Percentiles rank a stretch among this genome's conserved stretches.
phyloP scores from a whole-genome alignment of 1,140 invertebrate genomes.

The Saccostrea echinata region DNA sequence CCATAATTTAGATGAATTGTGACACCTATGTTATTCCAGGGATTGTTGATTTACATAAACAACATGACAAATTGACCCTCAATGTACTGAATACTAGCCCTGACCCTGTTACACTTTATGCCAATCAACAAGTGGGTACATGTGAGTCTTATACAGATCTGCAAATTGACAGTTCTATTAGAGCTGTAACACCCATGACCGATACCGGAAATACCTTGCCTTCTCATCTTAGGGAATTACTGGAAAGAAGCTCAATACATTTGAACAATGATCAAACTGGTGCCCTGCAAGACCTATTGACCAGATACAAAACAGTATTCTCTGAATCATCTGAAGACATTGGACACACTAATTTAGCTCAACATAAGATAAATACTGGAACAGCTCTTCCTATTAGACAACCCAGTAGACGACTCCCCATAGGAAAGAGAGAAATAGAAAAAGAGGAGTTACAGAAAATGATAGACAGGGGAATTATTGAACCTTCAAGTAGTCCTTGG shows the following conservation, averaged over 20 bases:
- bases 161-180: too few relatives aligned
- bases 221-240: not conserved
- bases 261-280: not conserved
- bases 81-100: not conserved
- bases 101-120: not conserved
- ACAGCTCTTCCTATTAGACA: constrained; percentile 39
- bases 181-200: too few relatives aligned
- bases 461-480: too few relatives aligned
- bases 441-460: constrained; percentile 1
- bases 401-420: not conserved
- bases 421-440: too few relatives aligned
- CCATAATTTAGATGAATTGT: too few relatives aligned
- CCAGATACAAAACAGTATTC: not conserved
- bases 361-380: constrained; percentile 50
- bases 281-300: not conserved
- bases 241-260: not conserved
- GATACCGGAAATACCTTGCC: not conserved
- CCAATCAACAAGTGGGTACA: not conserved
- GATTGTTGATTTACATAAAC: not conserved
- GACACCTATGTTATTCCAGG: not conserved
- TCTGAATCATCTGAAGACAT: constrained; percentile 42
- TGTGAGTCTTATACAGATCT: not conserved
- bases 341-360: constrained; percentile 3
- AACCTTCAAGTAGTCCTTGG: too few relatives aligned
- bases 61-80: not conserved